Percentiles rank a stretch among this genome's conserved stretches.
Conservation (phyloP, 2,113 vertebrate genomes). For the Danionella cerebrum region DNA sequence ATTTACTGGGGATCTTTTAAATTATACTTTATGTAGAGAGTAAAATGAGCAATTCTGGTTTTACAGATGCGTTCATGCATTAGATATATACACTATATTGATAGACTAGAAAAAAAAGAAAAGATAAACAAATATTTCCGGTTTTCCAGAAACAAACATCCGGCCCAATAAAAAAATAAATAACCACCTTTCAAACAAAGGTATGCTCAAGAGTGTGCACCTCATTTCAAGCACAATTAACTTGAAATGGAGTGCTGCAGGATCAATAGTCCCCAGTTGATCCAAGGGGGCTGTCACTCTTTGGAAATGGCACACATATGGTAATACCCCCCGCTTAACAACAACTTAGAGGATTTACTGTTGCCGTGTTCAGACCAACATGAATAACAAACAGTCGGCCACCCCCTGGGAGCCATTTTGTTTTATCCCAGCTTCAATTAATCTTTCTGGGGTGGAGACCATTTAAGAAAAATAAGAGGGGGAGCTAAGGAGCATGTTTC, state of each 20-base stretch:
- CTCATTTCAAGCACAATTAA: slow-evolving; percentile 86
- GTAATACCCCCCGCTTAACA: slow-evolving; percentile 77
- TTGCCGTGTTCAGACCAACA: slow-evolving; percentile 67
- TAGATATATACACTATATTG: slow-evolving; percentile 38
- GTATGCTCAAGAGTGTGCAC: slow-evolving; percentile 76
- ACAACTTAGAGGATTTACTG: slow-evolving; percentile 77
- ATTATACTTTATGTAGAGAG: no score
- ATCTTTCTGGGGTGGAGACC: slow-evolving; percentile 78
- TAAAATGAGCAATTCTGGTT: neutral
- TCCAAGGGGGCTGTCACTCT: slow-evolving; percentile 79
- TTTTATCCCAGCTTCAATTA: slow-evolving; percentile 77
- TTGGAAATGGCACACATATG: slow-evolving; percentile 81
- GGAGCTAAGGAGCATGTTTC: slow-evolving; percentile 48
- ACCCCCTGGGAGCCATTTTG: slow-evolving; percentile 81
- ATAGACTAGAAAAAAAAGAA: slow-evolving; percentile 48
- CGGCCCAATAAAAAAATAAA: slow-evolving; percentile 76
- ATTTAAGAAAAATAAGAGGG: slow-evolving; percentile 67
- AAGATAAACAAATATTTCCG: slow-evolving; percentile 66
- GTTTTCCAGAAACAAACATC: slow-evolving; percentile 68
- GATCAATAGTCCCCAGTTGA: slow-evolving; percentile 80
- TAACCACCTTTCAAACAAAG: slow-evolving; percentile 75
- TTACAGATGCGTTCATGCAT: neutral
- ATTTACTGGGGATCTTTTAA: no score
- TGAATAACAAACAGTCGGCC: slow-evolving; percentile 72
- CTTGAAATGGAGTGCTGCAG: slow-evolving; percentile 76